Evolutionary conservation across 2,888 invertebrate genomes (phyloP).

Genomic region (Drosophila neoperkinsi): DNA sequence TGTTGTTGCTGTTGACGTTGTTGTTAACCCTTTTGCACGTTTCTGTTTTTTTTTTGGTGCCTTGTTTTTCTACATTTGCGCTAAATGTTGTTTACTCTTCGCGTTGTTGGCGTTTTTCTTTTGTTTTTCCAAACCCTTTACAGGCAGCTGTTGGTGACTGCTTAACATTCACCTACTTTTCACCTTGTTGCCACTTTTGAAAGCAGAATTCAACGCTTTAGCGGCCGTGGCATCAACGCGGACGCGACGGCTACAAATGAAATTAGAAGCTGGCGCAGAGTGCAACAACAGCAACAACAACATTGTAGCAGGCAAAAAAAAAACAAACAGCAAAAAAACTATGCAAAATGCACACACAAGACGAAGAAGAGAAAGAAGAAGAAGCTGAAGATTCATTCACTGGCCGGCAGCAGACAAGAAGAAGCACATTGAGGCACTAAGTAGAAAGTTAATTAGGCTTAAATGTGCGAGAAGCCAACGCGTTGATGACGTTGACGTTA

Average conservation of each 20-base stretch:
- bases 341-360: constrained; percentile 59
- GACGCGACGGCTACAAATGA: constrained; percentile 69
- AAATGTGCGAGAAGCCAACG: constrained; percentile 65
- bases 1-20: constrained; percentile 23
- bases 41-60: constrained; percentile 32
- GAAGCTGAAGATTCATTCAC: constrained; percentile 49
- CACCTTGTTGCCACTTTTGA: constrained; percentile 62
- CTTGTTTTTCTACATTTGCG: constrained; percentile 53
- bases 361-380: background rate
- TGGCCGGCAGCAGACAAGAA: constrained; percentile 15
- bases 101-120: constrained; percentile 66
- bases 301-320: constrained; percentile 36
- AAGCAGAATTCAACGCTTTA: constrained; percentile 58
- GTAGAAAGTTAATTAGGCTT: constrained; percentile 83
- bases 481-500: constrained; percentile 5
- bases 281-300: constrained; percentile 44
- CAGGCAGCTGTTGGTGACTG: constrained; percentile 35
- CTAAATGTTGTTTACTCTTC: constrained; percentile 79
- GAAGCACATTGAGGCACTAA: constrained; percentile 63
- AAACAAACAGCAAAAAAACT: constrained; percentile 49
- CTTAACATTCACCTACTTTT: constrained; percentile 51
- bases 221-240: constrained; percentile 76
- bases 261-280: constrained; percentile 80
- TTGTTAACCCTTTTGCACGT: constrained; percentile 72
- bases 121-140: constrained; percentile 59